Evolutionary conservation across 2,888 invertebrate genomes (phyloP).

Genomic region (Pandemis corylana): DNA sequence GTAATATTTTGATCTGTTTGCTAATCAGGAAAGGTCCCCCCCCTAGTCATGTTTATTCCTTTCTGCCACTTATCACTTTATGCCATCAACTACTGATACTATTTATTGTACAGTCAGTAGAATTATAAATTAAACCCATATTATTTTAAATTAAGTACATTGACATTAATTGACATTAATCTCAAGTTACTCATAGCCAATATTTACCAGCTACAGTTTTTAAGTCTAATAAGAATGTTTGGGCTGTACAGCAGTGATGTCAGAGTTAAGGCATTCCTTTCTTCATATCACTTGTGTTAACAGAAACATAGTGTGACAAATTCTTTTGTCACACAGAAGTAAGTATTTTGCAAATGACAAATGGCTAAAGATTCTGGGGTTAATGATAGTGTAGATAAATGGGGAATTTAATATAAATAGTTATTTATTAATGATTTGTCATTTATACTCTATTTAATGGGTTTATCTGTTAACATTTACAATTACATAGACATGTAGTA

Average conservation of each 20-base stretch:
- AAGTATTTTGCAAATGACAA: conserved; percentile 29
- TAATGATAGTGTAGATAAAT: conserved; percentile 2
- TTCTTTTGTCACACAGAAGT: conserved; percentile 31
- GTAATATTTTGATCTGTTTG: too few species aligned
- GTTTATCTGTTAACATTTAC: too few species aligned
- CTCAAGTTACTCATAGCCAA: conserved; percentile 23
- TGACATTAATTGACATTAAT: conserved; percentile 2
- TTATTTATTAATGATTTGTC: too few species aligned
- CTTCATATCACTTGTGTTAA: conserved; percentile 68
- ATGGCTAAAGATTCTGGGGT: conserved; percentile 16
- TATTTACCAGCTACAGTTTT: conserved; percentile 27
- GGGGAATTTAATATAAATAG: conserved; percentile 10
- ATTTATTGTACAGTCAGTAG: too few species aligned
- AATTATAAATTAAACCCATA: too few species aligned
- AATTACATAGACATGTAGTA: too few species aligned
- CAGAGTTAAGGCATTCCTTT: conserved; percentile 61
- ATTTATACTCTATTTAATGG: too few species aligned
- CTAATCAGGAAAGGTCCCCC: too few species aligned
- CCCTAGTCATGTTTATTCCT: too few species aligned
- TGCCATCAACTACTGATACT: too few species aligned
- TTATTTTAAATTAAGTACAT: neutral
- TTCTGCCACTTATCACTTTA: too few species aligned
- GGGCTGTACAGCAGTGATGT: conserved; percentile 62
- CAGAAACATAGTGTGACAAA: conserved; percentile 45
- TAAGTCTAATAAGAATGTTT: conserved; percentile 30